These are phyloP conservation scores for Hylaeus anthracinus DNA, from an alignment of 1,140 invertebrate species.

Conservation along the genomic window DNA sequence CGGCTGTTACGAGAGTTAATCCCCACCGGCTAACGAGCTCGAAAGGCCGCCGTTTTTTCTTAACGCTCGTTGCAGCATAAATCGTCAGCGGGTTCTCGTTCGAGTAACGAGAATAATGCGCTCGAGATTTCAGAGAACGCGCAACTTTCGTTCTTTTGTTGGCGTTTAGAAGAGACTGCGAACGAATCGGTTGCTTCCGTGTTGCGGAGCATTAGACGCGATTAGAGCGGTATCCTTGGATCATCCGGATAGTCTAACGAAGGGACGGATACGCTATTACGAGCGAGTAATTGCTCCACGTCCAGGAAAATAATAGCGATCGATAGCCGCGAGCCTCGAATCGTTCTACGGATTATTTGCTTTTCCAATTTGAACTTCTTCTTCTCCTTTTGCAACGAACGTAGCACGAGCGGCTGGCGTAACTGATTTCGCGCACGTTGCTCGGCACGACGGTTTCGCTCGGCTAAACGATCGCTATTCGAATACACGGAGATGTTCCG, in stretches of 20 bases:
- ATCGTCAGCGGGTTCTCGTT: too few species aligned
- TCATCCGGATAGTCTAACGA: neutral
- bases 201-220: neutral
- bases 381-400: neutral
- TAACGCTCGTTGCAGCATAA: slow-evolving; percentile 10
- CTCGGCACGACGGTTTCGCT: neutral
- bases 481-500: too few species aligned
- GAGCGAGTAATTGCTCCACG: slow-evolving; percentile 7
- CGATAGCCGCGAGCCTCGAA: neutral
- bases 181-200: neutral
- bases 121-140: slow-evolving; percentile 10
- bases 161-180: neutral
- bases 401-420: neutral
- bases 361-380: neutral
- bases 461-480: neutral
- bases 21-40: slow-evolving; percentile 72
- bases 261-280: slow-evolving; percentile 9
- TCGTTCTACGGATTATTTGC: neutral
- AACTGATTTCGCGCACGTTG: slow-evolving; percentile 27
- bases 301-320: slow-evolving; percentile 21
- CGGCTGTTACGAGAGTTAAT: slow-evolving; percentile 65
- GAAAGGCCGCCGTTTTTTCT: slow-evolving; percentile 62
- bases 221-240: neutral
- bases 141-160: neutral
- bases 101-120: neutral